phyloP scores from a whole-genome alignment of 2,113 vertebrate genomes.

The Petromus typicus region DNA sequence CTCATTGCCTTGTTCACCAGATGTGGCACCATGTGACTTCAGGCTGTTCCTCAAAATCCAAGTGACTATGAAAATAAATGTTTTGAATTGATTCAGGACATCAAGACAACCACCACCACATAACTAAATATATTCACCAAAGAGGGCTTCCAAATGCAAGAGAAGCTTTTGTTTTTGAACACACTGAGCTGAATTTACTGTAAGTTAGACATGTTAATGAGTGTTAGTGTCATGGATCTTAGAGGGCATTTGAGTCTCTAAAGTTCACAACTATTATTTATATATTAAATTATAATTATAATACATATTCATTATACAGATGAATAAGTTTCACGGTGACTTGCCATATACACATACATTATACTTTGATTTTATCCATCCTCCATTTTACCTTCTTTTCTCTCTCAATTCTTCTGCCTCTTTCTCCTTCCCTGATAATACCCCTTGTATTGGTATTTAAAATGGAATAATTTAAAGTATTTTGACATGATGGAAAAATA shows the following conservation, averaged over 20 bases:
- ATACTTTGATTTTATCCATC: background rate
- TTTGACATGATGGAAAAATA: constrained; percentile 14
- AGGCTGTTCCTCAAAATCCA: background rate
- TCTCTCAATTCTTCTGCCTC: background rate
- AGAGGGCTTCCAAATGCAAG: background rate
- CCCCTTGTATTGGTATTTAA: background rate
- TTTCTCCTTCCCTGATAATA: background rate
- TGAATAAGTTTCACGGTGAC: background rate
- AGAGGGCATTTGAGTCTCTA: background rate
- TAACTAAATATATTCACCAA: background rate
- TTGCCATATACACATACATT: background rate
- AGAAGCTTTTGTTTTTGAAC: background rate
- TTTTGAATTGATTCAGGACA: background rate
- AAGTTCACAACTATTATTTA: constrained; percentile 29
- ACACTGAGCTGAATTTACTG: background rate
- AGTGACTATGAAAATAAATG: background rate
- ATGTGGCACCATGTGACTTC: background rate
- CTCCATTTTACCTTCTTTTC: background rate
- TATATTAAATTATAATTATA: background rate
- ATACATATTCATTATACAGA: background rate
- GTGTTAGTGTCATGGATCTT: background rate
- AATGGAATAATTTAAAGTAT: background rate
- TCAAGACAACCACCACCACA: background rate
- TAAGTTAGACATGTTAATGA: background rate
- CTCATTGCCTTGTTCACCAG: background rate